Conservation (phyloP, 2,113 vertebrate species). For the Myocastor coypus region DNA sequence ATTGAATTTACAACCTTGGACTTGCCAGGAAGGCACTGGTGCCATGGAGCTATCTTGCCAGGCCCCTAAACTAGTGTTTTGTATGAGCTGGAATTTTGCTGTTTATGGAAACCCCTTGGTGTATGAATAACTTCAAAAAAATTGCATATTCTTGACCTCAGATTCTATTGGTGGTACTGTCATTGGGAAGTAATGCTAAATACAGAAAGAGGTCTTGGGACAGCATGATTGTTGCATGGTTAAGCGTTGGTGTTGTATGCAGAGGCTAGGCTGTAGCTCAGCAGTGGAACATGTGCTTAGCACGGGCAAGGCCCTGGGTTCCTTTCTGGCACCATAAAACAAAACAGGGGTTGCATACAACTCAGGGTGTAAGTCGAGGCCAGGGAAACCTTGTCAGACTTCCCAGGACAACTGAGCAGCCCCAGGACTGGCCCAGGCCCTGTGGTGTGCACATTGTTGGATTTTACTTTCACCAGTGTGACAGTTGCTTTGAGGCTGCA, state of each 20-base stretch:
- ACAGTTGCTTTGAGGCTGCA: neutral
- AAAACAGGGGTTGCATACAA: neutral
- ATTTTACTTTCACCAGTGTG: neutral
- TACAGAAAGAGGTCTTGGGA: neutral
- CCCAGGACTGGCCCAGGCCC: neutral
- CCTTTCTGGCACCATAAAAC: neutral
- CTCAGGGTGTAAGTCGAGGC: neutral
- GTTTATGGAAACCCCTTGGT: neutral
- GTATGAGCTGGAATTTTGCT: neutral
- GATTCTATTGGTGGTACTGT: neutral
- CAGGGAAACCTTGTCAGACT: neutral
- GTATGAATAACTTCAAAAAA: neutral
- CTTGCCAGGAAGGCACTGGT: no score
- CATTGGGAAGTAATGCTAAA: neutral
- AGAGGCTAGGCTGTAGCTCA: no score
- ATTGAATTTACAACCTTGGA: no score
- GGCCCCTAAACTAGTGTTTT: neutral
- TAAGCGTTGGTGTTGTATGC: neutral
- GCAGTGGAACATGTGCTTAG: neutral
- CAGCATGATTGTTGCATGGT: neutral
- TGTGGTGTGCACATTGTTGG: rapidly evolving
- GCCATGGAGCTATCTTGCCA: no score
- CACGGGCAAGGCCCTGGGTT: neutral
- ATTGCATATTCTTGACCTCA: neutral
- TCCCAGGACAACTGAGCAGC: neutral